Percentiles rank a stretch among this genome's conserved stretches.
Conservation (phyloP, 2,888 invertebrate genomes). For the Nipponacmea schrenckii region DNA sequence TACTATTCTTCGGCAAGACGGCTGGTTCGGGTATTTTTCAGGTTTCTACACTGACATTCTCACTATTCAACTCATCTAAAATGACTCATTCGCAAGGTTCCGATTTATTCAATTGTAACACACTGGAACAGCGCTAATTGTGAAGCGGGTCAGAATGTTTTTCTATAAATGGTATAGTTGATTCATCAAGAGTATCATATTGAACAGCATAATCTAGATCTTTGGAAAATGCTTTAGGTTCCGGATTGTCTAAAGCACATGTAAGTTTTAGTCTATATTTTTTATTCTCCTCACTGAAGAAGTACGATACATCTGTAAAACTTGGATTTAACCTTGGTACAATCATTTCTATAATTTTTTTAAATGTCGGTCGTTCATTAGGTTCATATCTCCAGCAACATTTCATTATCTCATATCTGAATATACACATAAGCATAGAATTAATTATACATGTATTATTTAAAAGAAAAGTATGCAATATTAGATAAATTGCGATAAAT, state of each 20-base stretch:
- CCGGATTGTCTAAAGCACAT: neutral
- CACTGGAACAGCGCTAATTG: neutral
- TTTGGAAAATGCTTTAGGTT: neutral
- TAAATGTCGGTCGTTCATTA: constrained; percentile 83
- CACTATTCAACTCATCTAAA: neutral
- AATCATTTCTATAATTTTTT: constrained; percentile 77
- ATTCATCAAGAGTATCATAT: neutral
- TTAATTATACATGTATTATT: too few species aligned
- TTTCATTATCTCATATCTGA: constrained; percentile 85
- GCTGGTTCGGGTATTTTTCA: neutral
- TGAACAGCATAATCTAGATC: neutral
- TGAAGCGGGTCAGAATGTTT: neutral
- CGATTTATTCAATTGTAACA: neutral
- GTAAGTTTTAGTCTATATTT: constrained; percentile 17
- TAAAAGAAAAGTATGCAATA: too few species aligned
- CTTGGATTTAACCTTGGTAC: constrained; percentile 75
- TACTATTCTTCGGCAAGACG: too few species aligned
- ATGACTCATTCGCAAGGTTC: neutral
- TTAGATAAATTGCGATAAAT: too few species aligned
- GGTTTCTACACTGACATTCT: neutral
- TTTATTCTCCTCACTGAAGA: constrained; percentile 54
- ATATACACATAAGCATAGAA: too few species aligned
- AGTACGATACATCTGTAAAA: constrained; percentile 77
- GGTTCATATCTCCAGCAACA: constrained; percentile 91
- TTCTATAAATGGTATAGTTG: constrained; percentile 8